Conservation (phyloP, 1,140 invertebrate genomes). For the Eubasilissa regina region DNA sequence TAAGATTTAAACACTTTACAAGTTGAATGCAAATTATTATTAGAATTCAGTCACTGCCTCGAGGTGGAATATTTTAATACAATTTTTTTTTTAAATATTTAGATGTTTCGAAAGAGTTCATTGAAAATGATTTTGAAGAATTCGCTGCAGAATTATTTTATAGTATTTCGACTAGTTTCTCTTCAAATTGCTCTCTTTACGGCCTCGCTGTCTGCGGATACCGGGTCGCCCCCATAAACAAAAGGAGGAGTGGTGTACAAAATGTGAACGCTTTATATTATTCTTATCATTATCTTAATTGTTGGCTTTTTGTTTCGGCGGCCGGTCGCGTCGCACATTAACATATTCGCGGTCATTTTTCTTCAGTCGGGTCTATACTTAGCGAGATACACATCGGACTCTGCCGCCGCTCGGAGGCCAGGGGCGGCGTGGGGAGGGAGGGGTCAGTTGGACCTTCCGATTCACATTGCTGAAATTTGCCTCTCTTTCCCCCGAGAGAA, state of each 20-base stretch:
- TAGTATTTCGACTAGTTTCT: too few relatives aligned
- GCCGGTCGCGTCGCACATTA: slow-evolving; percentile 52
- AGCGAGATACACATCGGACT: slow-evolving; percentile 56
- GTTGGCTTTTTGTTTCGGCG: slow-evolving; percentile 58
- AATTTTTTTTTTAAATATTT: too few relatives aligned
- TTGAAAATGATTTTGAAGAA: too few relatives aligned
- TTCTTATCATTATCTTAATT: slow-evolving; percentile 59
- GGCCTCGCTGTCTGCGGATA: slow-evolving; percentile 12
- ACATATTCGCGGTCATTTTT: slow-evolving; percentile 59
- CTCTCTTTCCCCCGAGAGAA: slow-evolving; percentile 21
- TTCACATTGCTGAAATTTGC: slow-evolving; percentile 26
- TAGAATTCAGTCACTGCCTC: slow-evolving; percentile 2
- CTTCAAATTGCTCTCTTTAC: too few relatives aligned
- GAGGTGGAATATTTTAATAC: not conserved
- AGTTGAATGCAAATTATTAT: slow-evolving; percentile 1
- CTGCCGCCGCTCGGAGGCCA: slow-evolving; percentile 3
- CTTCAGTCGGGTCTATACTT: slow-evolving; percentile 56
- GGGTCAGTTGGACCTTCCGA: slow-evolving; percentile 26
- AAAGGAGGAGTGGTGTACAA: slow-evolving; percentile 34
- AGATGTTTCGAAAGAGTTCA: too few relatives aligned
- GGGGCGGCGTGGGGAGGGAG: not conserved
- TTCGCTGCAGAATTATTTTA: not conserved
- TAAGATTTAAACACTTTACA: not conserved
- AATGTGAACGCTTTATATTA: slow-evolving; percentile 51
- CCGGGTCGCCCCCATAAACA: slow-evolving; percentile 24